Evolutionary conservation across 2,888 invertebrate species (phyloP).

Genomic region (Automeris io): DNA sequence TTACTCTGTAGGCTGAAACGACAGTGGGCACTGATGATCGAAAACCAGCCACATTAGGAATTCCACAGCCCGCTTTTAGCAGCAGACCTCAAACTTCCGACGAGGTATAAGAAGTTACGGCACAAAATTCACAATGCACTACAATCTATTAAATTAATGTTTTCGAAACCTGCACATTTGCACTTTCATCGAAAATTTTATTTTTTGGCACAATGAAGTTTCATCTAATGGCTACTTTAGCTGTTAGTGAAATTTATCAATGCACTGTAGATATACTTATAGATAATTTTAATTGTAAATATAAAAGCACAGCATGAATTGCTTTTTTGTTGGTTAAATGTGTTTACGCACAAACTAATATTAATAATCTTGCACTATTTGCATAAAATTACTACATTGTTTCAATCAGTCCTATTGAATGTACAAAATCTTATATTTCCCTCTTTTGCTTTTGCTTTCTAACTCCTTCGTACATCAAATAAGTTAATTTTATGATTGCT

Average conservation of each 20-base stretch:
- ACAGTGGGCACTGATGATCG: slow-evolving; percentile 48
- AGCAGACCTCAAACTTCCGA: slow-evolving; percentile 49
- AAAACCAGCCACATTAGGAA: slow-evolving; percentile 53
- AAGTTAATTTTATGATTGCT: slow-evolving; percentile 4
- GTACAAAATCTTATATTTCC: slow-evolving; percentile 35
- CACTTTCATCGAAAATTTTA: slow-evolving; percentile 34
- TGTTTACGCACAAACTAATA: slow-evolving; percentile 10
- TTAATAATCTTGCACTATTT: slow-evolving; percentile 25
- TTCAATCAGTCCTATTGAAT: slow-evolving; percentile 26
- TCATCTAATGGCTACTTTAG: not conserved
- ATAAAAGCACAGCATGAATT: slow-evolving; percentile 16
- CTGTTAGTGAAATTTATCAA: slow-evolving; percentile 9
- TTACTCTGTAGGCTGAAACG: slow-evolving; percentile 64
- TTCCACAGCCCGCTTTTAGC: slow-evolving; percentile 56
- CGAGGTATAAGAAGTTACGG: slow-evolving; percentile 49
- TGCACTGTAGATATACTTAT: slow-evolving; percentile 13
- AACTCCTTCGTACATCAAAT: slow-evolving; percentile 16
- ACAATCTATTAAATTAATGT: slow-evolving; percentile 22
- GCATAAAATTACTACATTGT: slow-evolving; percentile 23
- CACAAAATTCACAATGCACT: slow-evolving; percentile 23
- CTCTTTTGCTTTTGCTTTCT: slow-evolving; percentile 52
- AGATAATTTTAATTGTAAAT: slow-evolving; percentile 10
- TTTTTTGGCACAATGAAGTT: slow-evolving; percentile 9
- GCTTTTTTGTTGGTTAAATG: slow-evolving; percentile 12
- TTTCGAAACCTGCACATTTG: slow-evolving; percentile 32